Percentiles rank a stretch among this genome's conserved stretches.
Conservation (phyloP, 2,113 vertebrate species). For the Paralichthys olivaceus region DNA sequence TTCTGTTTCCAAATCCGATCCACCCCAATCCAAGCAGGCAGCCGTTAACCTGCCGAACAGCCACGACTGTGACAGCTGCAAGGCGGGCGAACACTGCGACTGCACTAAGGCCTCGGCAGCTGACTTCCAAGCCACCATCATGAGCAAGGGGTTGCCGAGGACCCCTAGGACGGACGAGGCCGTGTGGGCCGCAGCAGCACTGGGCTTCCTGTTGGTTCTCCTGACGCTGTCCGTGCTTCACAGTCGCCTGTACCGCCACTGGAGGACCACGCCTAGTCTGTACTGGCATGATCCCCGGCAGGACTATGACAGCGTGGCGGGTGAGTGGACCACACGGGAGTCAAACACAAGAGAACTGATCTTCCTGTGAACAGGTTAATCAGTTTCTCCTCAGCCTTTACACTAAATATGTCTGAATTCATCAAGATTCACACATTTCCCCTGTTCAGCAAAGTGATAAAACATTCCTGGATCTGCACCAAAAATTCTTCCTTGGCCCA, state of each 20-base stretch:
- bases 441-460: too few species aligned
- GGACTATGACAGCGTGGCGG: slow-evolving; percentile 83
- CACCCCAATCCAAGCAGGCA: neutral
- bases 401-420: too few species aligned
- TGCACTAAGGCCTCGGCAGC: slow-evolving; percentile 18
- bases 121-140: neutral
- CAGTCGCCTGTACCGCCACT: slow-evolving; percentile 85
- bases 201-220: slow-evolving; percentile 88
- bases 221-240: slow-evolving; percentile 83
- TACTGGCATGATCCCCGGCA: slow-evolving; percentile 85
- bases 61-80: slow-evolving; percentile 36
- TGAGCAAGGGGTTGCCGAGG: slow-evolving; percentile 41
- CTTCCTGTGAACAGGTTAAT: too few species aligned
- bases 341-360: neutral
- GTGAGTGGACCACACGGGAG: slow-evolving; percentile 41
- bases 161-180: slow-evolving; percentile 87
- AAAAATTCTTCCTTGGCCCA: too few species aligned
- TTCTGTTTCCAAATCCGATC: slow-evolving; percentile 7
- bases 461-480: too few species aligned
- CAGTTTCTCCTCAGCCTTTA: too few species aligned
- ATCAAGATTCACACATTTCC: too few species aligned
- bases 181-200: slow-evolving; percentile 88
- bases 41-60: neutral
- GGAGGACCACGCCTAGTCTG: slow-evolving; percentile 85
- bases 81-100: slow-evolving; percentile 8